phyloP scores from a whole-genome alignment of 2,113 vertebrate genomes.

The Madoqua kirkii region DNA sequence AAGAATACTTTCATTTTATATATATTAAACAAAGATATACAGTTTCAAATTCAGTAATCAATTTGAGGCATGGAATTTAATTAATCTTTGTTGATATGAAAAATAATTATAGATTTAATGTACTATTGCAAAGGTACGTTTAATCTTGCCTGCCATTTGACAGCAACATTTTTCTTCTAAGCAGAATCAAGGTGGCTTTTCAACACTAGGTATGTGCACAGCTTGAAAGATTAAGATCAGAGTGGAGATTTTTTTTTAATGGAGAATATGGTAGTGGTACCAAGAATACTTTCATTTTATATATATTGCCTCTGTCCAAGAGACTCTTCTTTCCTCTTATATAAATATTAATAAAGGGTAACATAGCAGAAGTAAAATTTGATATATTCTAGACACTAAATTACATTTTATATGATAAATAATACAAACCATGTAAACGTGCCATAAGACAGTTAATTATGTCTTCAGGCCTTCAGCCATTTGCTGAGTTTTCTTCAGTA shows the following conservation, averaged over 20 bases:
- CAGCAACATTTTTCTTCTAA: slow-evolving; percentile 80
- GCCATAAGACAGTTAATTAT: slow-evolving; percentile 40
- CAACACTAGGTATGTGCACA: slow-evolving; percentile 70
- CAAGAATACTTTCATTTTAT: slow-evolving; percentile 64
- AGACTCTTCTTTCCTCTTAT: slow-evolving; percentile 39
- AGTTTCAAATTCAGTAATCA: slow-evolving; percentile 70
- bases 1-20: no score
- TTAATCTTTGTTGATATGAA: slow-evolving; percentile 78
- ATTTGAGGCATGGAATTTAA: slow-evolving; percentile 74
- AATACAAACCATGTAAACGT: slow-evolving; percentile 35
- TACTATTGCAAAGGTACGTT: slow-evolving; percentile 75
- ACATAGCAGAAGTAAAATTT: slow-evolving; percentile 25
- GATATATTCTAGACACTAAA: slow-evolving; percentile 39
- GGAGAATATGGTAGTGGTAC: slow-evolving; percentile 51
- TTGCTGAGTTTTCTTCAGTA: slow-evolving; percentile 28
- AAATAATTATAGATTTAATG: slow-evolving; percentile 79
- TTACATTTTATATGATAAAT: slow-evolving; percentile 52
- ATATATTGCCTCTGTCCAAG: slow-evolving; percentile 48
- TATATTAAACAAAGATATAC: slow-evolving; percentile 70
- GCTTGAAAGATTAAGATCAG: slow-evolving; percentile 77
- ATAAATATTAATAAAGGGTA: slow-evolving; percentile 70
- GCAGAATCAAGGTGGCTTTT: slow-evolving; percentile 68
- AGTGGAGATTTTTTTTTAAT: slow-evolving; percentile 69
- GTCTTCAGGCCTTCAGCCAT: slow-evolving; percentile 40
- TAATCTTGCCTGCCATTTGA: slow-evolving; percentile 79